Base-by-base conservation (phyloP, 2,888 invertebrate species). In the Apomyelois bistriatella region DNA sequence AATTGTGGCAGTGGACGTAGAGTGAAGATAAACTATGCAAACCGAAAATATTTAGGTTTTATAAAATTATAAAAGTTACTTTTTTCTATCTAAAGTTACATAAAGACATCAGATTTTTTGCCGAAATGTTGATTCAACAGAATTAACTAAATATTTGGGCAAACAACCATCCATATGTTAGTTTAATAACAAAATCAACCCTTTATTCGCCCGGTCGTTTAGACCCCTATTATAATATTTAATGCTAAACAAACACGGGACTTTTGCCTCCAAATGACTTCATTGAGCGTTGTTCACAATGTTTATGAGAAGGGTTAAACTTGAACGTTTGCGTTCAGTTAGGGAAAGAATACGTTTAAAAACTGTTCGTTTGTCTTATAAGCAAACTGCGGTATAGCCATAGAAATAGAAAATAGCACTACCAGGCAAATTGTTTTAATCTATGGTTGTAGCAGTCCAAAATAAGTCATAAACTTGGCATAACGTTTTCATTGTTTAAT, bases 221-320 rank as follows among this genome's bases (percentile, higher is more conserved):
- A 77, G 72, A 70, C 74, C 76, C 80, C 83, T 65, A 87, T 88
- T 89, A 89, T 87, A 79, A 87, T 81, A 86, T 85, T 83, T 83
- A 89, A 89, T 86, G 86, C 79, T 86, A 84, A 86, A 84, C 81
- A 88, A 89, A 89, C 88, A 89, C 55, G 72, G 72, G 73, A 79
- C 71, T 79, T 79, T 76, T 73, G 72, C 69, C 68, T 70, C 76
- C 70, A 80, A 88, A 89, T 86, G 82, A 80, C 88, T 89, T 77
- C 70, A 89, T 89, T 72, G 63, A 62, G 61, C 13, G 59, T 68
- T 66, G 66, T 53, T 55, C 52, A 65, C 57, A 54, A 59, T 65
- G 67, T 71, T 67, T 66, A 54, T 59, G 65, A 51, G 59, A 58
- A 55, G 55, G 58, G 56, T 57, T 57, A 52, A 60, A 55, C 59